Evolutionary conservation across 1,140 invertebrate genomes (phyloP), one percentile per base, ranked within the genome.

Genomic region (Maconellicoccus hirsutus): DNA sequence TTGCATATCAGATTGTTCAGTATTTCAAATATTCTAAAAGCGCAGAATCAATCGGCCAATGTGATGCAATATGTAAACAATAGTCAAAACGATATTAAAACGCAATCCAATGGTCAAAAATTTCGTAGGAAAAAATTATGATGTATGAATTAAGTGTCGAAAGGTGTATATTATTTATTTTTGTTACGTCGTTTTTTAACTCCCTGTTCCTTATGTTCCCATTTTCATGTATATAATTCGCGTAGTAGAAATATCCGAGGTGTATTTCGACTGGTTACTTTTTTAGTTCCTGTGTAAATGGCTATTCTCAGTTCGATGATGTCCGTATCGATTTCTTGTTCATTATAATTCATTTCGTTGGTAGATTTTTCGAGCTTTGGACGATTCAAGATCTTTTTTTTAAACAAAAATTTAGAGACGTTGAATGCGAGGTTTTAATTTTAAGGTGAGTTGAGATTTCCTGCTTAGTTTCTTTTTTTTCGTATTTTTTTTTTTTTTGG

Each of bases 1-100:
- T 23, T 66, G 61, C 61, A 66, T 66, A 66, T 66, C 4, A 66
- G 61, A 66, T 16, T 66, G 25, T 66, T 66, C 61, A 66, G 21
- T 66, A 66, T 66, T 26, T 22, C 61, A 16, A 66, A 26, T 16
- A 2, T 22, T 8, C 4, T 19, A 4, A 66, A 26, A 14, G 21
- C 16, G 10, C 21, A 66, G 25, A 66, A 8, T 16, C 61, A 66
- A 25, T 66, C 61, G 10, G 19, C 19, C 42, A 52, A 52, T 52
- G 2, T 52, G n/a, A 52, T 52, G 42, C 42, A 52, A 52, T 52
- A 52, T 52, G 6, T 16, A 25, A 66, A 10, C 25, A 66, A 23
- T 66, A 14, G 61, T 19, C 61, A 66, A 23, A 66, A 66, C 25
- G 25, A 66, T 25, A 2, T 16, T 10, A 66, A 66, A 26, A 23